Conservation (phyloP, 2,113 vertebrate genomes). For the Percina caprodes region DNA sequence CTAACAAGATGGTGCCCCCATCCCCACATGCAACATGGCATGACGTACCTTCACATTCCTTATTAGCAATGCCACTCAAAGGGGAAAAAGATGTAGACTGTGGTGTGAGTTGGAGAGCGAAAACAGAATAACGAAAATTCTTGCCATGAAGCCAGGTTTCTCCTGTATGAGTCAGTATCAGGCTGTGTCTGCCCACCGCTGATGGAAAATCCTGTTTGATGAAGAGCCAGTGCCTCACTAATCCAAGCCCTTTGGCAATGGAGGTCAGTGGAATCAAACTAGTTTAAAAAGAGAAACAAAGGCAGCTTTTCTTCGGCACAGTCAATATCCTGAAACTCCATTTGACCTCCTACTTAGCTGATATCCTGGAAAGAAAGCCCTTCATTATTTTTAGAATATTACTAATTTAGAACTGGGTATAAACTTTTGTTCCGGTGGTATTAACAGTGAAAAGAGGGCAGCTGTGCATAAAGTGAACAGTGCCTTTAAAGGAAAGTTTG, state of each 20-base stretch:
- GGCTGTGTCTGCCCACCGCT: slow-evolving; percentile 14
- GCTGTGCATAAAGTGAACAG: slow-evolving; percentile 2
- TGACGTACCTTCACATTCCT: background rate
- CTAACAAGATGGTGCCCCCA: too few relatives aligned
- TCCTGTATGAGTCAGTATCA: slow-evolving; percentile 24
- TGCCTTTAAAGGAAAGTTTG: slow-evolving; percentile 18
- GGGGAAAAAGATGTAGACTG: background rate
- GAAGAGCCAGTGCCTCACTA: slow-evolving; percentile 44
- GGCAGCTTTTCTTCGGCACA: slow-evolving; percentile 30
- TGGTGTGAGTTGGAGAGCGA: accelerated
- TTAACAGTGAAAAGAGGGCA: background rate
- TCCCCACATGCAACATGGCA: too few relatives aligned
- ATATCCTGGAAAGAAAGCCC: slow-evolving; percentile 20
- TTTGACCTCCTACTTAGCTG: slow-evolving; percentile 45
- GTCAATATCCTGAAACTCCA: slow-evolving; percentile 36
- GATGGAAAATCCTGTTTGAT: slow-evolving; percentile 55
- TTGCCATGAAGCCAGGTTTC: slow-evolving; percentile 8
- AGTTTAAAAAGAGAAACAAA: slow-evolving; percentile 50
- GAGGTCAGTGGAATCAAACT: slow-evolving; percentile 53
- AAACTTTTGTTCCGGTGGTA: slow-evolving; percentile 28
- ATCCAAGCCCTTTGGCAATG: slow-evolving; percentile 54
- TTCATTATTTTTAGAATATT: slow-evolving; percentile 32
- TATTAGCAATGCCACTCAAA: background rate
- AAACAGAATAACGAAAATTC: slow-evolving; percentile 21
- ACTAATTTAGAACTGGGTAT: slow-evolving; percentile 18